A percentile compares a stretch with the other conserved stretches of the same genome.
phyloP scores from a whole-genome alignment of 2,888 invertebrate species.

The Trachelus troglodyta region DNA sequence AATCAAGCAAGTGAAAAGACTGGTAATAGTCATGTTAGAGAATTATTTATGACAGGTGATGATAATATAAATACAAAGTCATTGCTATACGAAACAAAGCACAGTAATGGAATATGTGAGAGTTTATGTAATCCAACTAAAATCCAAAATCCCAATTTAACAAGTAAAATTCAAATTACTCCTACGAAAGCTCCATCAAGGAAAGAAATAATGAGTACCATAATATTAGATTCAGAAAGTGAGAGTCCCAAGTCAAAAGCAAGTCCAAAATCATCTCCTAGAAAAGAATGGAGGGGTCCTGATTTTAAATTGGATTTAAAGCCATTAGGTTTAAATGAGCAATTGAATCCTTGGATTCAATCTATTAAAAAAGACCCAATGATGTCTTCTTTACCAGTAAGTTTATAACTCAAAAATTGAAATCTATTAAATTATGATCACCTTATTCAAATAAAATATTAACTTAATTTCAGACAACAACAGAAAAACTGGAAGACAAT shows the following conservation, averaged over 20 bases:
- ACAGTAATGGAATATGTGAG: neutral
- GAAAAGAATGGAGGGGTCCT: conserved; percentile 45
- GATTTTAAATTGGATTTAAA: conserved; percentile 54
- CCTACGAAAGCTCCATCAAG: neutral
- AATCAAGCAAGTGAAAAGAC: neutral
- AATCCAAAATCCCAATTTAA: neutral
- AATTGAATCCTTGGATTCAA: conserved; percentile 51
- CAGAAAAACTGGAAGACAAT: conserved; percentile 43
- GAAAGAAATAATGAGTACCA: neutral
- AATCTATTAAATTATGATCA: conserved; percentile 10
- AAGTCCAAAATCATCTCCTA: conserved; percentile 22
- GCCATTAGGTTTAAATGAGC: conserved; percentile 51
- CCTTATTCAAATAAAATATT: conserved; percentile 3
- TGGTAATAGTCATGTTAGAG: neutral
- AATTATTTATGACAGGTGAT: neutral
- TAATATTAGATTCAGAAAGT: conserved; percentile 41
- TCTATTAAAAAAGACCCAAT: conserved; percentile 40
- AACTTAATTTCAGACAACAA: conserved; percentile 38
- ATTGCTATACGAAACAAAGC: neutral
- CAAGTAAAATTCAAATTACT: neutral
- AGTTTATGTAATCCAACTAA: neutral
- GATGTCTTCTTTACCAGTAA: conserved; percentile 47
- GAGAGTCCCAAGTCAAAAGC: conserved; percentile 30
- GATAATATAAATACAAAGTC: neutral
- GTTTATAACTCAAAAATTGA: conserved; percentile 22